Conservation (phyloP, 2,888 invertebrate species). For the Megalurothrips usitatus region DNA sequence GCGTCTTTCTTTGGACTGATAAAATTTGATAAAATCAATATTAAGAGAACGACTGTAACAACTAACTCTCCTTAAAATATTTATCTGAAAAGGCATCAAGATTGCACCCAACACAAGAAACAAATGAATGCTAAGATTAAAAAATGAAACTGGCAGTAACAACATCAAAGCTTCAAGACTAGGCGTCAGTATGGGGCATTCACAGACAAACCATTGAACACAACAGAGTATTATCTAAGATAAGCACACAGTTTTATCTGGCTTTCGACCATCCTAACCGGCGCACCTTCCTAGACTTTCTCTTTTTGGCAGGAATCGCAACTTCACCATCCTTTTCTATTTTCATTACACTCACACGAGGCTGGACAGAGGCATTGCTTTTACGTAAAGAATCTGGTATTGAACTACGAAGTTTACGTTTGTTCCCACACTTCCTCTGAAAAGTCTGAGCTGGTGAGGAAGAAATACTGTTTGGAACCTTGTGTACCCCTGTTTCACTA, state of each 20-base stretch:
- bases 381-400: not conserved
- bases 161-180: slow-evolving; percentile 22
- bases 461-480: slow-evolving; percentile 12
- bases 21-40: slow-evolving; percentile 24
- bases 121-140: not conserved
- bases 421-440: not conserved
- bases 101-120: not conserved
- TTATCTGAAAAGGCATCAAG: slow-evolving; percentile 3
- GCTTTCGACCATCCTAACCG: slow-evolving; percentile 5
- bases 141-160: not conserved
- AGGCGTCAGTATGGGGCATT: slow-evolving; percentile 10
- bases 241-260: not conserved
- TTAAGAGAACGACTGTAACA: slow-evolving; percentile 11
- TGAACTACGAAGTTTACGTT: slow-evolving; percentile 13
- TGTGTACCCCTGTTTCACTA: not conserved
- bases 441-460: not conserved
- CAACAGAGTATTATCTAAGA: not conserved
- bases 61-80: slow-evolving; percentile 12
- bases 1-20: slow-evolving; percentile 7
- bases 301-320: not conserved
- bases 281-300: not conserved
- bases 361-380: not conserved
- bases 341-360: not conserved
- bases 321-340: slow-evolving; percentile 4
- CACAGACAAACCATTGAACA: slow-evolving; percentile 17